Conservation (phyloP, 2,113 vertebrate species). For the Solenodon paradoxus region DNA sequence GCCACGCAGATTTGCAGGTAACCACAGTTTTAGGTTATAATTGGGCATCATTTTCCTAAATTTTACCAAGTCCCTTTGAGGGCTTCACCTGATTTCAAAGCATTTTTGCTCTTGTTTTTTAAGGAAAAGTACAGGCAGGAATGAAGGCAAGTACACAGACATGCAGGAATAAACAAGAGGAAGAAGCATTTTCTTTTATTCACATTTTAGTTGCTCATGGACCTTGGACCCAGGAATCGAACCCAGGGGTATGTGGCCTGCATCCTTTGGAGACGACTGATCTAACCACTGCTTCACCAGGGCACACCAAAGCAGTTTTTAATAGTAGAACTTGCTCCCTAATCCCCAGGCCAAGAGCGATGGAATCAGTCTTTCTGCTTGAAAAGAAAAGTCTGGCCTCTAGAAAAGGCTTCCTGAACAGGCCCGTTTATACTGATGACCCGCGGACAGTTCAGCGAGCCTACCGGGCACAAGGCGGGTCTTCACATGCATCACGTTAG, state of each 20-base stretch:
- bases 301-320: constrained; percentile 20
- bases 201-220: too few relatives aligned
- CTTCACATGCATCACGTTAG: background rate
- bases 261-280: too few relatives aligned
- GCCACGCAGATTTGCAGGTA: background rate
- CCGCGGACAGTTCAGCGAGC: background rate
- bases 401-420: background rate
- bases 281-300: too few relatives aligned
- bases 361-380: background rate
- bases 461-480: background rate
- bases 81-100: background rate
- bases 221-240: too few relatives aligned
- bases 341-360: background rate
- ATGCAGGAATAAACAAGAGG: too few relatives aligned
- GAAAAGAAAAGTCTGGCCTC: background rate
- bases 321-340: background rate
- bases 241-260: too few relatives aligned
- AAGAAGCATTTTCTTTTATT: too few relatives aligned
- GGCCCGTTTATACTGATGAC: background rate
- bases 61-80: background rate
- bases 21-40: background rate
- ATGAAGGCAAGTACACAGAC: too few relatives aligned
- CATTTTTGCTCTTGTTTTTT: too few relatives aligned
- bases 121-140: too few relatives aligned
- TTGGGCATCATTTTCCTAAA: background rate